Conservation (phyloP, 2,113 vertebrate species). For the Addax nasomaculatus region DNA sequence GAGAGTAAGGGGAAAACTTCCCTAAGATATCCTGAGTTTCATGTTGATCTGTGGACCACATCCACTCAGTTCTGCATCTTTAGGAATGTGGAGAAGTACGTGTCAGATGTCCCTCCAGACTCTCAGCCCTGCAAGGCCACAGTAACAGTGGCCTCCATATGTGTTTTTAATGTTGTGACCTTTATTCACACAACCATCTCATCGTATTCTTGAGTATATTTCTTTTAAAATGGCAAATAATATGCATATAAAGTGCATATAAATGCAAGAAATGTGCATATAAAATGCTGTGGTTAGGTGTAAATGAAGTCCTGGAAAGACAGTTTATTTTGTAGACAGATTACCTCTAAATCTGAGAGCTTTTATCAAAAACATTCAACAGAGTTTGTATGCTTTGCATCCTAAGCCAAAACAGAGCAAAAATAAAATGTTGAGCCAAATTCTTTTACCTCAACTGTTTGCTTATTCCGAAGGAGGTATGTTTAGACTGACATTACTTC, state of each 20-base stretch:
- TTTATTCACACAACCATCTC: not conserved
- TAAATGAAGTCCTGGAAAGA: not conserved
- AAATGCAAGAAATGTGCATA: not conserved
- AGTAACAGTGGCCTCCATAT: not conserved
- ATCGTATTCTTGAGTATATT: not conserved
- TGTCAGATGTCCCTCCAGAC: not conserved
- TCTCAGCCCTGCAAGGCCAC: not conserved
- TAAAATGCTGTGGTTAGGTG: not conserved
- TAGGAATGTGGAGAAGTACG: not conserved
- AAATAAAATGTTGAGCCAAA: slow-evolving; percentile 39
- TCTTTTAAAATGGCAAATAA: slow-evolving; percentile 37
- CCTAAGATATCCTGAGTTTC: not conserved
- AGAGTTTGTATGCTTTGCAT: slow-evolving; percentile 21
- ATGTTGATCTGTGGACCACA: not conserved
- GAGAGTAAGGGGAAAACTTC: not conserved
- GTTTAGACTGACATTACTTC: not conserved
- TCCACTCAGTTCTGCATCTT: not conserved
- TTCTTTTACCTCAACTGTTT: slow-evolving; percentile 18
- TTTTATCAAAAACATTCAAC: slow-evolving; percentile 55
- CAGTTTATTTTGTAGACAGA: not conserved
- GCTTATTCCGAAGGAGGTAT: not conserved
- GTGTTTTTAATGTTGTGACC: not conserved
- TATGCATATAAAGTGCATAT: not conserved
- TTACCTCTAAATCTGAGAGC: slow-evolving; percentile 42
- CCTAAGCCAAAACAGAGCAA: slow-evolving; percentile 45